Evolutionary conservation across 2,797 vertebrate genomes (phyloP).

Genomic region (Pterois miles): DNA sequence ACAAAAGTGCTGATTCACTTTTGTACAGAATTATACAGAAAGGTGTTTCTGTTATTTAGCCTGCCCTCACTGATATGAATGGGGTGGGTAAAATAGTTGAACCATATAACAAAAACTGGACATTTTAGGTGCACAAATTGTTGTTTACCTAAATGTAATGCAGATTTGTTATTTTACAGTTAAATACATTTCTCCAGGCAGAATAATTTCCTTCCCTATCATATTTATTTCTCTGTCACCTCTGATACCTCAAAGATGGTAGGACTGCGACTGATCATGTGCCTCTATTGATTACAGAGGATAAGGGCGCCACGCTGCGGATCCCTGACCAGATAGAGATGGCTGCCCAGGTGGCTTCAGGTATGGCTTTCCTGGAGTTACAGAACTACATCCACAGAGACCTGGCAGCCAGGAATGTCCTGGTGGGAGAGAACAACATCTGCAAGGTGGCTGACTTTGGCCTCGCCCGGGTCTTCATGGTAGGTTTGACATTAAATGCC

Average conservation of each 20-base stretch:
- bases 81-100: too few relatives aligned
- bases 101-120: too few relatives aligned
- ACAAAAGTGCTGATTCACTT: too few relatives aligned
- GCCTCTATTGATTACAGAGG: conserved; percentile 76
- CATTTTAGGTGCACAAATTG: not conserved
- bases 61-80: too few relatives aligned
- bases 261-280: not conserved
- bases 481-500: conserved; percentile 54
- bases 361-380: conserved; percentile 95
- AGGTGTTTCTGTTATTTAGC: too few relatives aligned
- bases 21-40: too few relatives aligned
- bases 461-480: conserved; percentile 94
- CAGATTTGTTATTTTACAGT: too few relatives aligned
- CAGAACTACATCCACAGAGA: conserved; percentile 98
- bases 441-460: conserved; percentile 99
- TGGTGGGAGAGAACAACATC: conserved; percentile 93
- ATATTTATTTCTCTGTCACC: not conserved
- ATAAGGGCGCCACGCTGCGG: conserved; percentile 83
- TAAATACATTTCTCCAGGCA: not conserved
- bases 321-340: conserved; percentile 90
- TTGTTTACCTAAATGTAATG: not conserved
- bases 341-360: conserved; percentile 92
- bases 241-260: not conserved
- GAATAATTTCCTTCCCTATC: too few relatives aligned
- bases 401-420: conserved; percentile 94